phyloP scores from a whole-genome alignment of 2,888 invertebrate species.

The Stegana nigrithorax region DNA sequence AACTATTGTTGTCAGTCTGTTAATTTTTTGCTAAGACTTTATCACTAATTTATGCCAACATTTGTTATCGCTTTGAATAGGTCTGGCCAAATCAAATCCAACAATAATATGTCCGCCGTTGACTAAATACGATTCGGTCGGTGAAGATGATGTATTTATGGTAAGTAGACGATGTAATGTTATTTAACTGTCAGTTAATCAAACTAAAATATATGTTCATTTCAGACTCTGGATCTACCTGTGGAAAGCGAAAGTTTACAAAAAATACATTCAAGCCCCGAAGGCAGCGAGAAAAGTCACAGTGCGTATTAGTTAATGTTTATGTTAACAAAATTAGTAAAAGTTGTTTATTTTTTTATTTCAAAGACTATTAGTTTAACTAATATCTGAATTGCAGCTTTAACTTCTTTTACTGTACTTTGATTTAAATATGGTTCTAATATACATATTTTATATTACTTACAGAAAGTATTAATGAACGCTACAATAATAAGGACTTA shows the following conservation, averaged over 20 bases:
- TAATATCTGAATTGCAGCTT: neutral
- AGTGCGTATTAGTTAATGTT: slow-evolving; percentile 52
- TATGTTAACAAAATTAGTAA: neutral
- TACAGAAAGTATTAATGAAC: slow-evolving; percentile 64
- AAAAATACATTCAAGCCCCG: slow-evolving; percentile 78
- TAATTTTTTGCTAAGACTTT: slow-evolving; percentile 32
- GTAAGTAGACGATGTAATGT: slow-evolving; percentile 70
- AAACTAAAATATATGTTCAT: slow-evolving; percentile 21
- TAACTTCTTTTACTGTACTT: no score
- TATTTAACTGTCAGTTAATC: neutral
- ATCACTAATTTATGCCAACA: no score
- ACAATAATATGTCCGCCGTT: slow-evolving; percentile 68
- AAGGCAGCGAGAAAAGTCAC: slow-evolving; percentile 70
- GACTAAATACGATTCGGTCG: slow-evolving; percentile 76
- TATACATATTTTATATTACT: neutral
- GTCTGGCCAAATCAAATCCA: slow-evolving; percentile 82
- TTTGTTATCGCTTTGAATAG: slow-evolving; percentile 68
- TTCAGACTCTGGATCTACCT: slow-evolving; percentile 88
- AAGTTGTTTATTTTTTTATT: neutral
- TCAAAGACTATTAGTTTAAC: no score
- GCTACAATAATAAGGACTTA: slow-evolving; percentile 53
- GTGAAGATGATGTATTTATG: slow-evolving; percentile 96
- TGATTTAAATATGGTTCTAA: no score
- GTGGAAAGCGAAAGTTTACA: slow-evolving; percentile 78
- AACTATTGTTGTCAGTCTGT: neutral